These are phyloP conservation scores for Drosophila varians DNA, from an alignment of 1,140 invertebrate species.

Conservation along the genomic window DNA sequence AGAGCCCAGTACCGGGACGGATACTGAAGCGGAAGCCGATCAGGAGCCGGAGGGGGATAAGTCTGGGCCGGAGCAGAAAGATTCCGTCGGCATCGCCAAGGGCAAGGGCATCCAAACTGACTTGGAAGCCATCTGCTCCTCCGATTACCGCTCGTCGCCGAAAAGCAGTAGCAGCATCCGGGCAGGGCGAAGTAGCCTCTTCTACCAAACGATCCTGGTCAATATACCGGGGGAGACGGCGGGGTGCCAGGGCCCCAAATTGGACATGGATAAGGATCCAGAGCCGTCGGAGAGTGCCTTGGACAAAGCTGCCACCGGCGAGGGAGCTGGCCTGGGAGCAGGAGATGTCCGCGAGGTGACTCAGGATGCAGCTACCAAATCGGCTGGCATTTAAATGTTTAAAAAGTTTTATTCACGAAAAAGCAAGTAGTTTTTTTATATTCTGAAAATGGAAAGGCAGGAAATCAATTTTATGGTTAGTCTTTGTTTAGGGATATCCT, in stretches of 20 bases:
- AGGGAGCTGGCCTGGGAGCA: background rate
- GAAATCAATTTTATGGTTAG: background rate
- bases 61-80: background rate
- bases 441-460: too few species aligned
- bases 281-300: background rate
- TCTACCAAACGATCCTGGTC: background rate
- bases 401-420: background rate
- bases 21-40: background rate
- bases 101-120: background rate
- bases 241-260: background rate
- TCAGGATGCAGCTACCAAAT: background rate
- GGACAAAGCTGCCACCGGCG: background rate
- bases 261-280: background rate
- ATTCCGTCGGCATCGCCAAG: too few species aligned
- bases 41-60: background rate
- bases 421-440: background rate
- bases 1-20: background rate
- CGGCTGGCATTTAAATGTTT: background rate
- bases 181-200: background rate
- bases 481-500: background rate
- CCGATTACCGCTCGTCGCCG: background rate
- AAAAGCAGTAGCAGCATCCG: background rate
- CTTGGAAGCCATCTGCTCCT: background rate
- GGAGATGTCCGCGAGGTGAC: background rate
- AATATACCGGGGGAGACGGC: background rate